Base-by-base conservation (phyloP, 2,888 invertebrate genomes). In the Oxytorus armatus region DNA sequence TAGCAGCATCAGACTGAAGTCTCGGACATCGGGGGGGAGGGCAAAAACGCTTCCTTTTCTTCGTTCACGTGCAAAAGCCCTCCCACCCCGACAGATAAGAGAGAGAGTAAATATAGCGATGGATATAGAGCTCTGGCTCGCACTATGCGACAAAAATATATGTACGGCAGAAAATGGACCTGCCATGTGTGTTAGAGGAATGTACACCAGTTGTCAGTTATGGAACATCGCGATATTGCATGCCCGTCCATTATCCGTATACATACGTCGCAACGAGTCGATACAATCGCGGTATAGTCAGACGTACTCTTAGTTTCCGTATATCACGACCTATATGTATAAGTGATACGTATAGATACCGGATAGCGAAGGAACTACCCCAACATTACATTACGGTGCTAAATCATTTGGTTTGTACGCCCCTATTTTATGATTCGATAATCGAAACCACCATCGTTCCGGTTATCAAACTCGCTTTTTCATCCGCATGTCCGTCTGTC, bases 11-110 rank as follows among this genome's bases (percentile, higher is more conserved):
- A 49, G 5, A 21, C 25, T 16, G 18, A 33, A 65, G 55, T 53
- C 18, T 74, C 16, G 47, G 74, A 74, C 47, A 21, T 36, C 16
- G 21, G 47, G 44, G 14, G 44, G 65, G 55, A 11, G n/a, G n/a
- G n/a, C n/a, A n/a, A n/a, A n/a, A n/a, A n/a, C n/a, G n/a, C n/a
- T n/a, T n/a, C n/a, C 16, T 21, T 53, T 65, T 44, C 25, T 39
- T 63, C 29, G 18, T 39, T 11, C 33, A 29, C 39, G 55, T 36
- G 66, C 36, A 51, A 57, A n/a, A n/a, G n/a, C n/a, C n/a, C n/a
- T n/a, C n/a, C n/a, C n/a, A 47, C n/a, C 33, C 39, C 61, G 59
- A 66, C 72, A 57, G 61, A 73, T 78, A 61, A 66, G 70, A 53
- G 21, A 25, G n/a, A 29, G 14, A 44, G 53, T 33, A 65, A 29